phyloP scores from a whole-genome alignment of 2,113 vertebrate genomes.

The Mus musculus region DNA sequence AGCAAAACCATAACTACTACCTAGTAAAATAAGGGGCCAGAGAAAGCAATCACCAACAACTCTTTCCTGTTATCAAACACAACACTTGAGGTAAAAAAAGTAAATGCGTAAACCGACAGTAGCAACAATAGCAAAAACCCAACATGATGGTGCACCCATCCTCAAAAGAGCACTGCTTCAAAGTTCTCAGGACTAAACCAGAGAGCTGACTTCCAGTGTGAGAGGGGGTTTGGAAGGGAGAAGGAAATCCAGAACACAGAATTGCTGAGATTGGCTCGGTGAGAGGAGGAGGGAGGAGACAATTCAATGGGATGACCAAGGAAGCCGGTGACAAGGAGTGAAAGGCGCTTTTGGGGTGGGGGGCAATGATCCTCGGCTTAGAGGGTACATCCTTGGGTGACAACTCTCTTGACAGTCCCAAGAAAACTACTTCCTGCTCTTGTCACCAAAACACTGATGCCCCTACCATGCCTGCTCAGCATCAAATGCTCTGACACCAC shows the following conservation, averaged over 20 bases:
- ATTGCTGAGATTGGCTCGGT: neutral
- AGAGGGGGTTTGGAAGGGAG: neutral
- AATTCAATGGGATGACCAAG: neutral
- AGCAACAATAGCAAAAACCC: neutral
- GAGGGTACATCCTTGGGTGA: neutral
- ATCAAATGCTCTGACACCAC: neutral
- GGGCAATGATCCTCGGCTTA: neutral
- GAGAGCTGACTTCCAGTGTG: neutral
- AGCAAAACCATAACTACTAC: conserved; percentile 37
- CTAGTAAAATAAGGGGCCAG: neutral
- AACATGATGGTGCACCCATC: neutral
- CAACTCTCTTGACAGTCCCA: neutral
- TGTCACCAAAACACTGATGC: neutral
- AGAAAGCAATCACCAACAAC: conserved; percentile 16
- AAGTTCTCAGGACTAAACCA: conserved; percentile 7
- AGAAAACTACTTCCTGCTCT: neutral
- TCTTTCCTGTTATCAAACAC: neutral
- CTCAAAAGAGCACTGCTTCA: neutral
- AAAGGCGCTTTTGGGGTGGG: neutral
- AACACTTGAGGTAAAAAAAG: neutral
- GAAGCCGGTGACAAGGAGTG: neutral
- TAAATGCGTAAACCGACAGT: neutral
- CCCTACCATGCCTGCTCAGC: neutral
- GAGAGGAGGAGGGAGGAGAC: neutral
- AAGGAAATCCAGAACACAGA: neutral